These are phyloP conservation scores for Drosophila parthenogenetica DNA, from an alignment of 2,888 invertebrate genomes.

Conservation along the genomic window DNA sequence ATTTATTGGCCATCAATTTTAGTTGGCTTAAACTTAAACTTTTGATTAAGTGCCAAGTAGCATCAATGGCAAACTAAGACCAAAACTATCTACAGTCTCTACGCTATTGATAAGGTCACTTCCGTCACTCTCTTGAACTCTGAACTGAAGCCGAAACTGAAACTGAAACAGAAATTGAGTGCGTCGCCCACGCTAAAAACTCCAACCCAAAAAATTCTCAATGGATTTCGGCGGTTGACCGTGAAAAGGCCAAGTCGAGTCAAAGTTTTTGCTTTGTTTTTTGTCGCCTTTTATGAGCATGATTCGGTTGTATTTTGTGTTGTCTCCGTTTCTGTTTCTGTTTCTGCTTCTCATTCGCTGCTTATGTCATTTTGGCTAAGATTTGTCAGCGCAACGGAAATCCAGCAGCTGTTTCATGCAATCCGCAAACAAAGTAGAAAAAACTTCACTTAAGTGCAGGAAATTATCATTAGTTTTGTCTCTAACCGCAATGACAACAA, in stretches of 20 bases:
- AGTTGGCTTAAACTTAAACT: slow-evolving; percentile 38
- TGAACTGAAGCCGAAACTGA: slow-evolving; percentile 8
- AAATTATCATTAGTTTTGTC: slow-evolving; percentile 41
- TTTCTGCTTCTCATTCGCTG: slow-evolving; percentile 27
- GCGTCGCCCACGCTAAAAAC: slow-evolving; percentile 52
- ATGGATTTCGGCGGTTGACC: slow-evolving; percentile 58
- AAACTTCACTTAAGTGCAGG: slow-evolving; percentile 42
- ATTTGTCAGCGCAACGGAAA: slow-evolving; percentile 59
- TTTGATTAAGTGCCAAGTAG: slow-evolving; percentile 35
- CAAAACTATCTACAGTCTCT: slow-evolving; percentile 2
- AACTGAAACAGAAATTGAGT: not conserved
- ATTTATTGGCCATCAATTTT: slow-evolving; percentile 50
- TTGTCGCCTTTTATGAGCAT: slow-evolving; percentile 67
- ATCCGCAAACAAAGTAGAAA: slow-evolving; percentile 12
- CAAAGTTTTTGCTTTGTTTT: slow-evolving; percentile 30
- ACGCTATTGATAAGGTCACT: slow-evolving; percentile 11
- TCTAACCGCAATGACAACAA: slow-evolving; percentile 8
- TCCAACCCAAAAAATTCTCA: slow-evolving; percentile 20
- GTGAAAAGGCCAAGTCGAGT: slow-evolving; percentile 53
- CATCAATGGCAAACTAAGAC: not conserved
- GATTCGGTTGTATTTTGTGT: slow-evolving; percentile 48
- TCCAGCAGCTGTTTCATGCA: slow-evolving; percentile 39
- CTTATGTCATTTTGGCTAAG: slow-evolving; percentile 73
- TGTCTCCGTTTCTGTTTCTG: slow-evolving; percentile 9
- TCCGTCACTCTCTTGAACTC: slow-evolving; percentile 17